These are phyloP conservation scores for Apodemus agrarius DNA, from an alignment of 2,797 vertebrate species.

Conservation along the genomic window DNA sequence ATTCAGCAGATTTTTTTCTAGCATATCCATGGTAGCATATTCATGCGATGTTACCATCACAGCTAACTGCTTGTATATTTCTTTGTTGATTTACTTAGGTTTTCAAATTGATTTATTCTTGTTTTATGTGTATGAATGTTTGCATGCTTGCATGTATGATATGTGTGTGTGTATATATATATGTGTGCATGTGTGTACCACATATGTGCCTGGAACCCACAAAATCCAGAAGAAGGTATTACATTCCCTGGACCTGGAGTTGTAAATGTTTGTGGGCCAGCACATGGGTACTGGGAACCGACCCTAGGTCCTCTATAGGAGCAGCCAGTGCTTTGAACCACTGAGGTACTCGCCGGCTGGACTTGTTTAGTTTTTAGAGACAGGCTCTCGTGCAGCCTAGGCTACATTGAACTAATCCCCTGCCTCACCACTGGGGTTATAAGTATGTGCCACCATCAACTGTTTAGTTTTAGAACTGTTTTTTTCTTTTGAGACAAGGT, in stretches of 20 bases:
- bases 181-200: background rate
- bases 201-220: background rate
- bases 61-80: conserved; percentile 15
- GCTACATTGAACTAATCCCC: background rate
- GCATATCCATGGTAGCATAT: background rate
- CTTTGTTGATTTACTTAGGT: background rate
- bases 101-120: background rate
- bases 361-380: background rate
- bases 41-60: background rate
- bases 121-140: background rate
- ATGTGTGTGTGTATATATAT: too few species aligned
- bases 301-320: background rate
- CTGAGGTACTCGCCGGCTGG: background rate
- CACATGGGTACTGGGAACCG: background rate
- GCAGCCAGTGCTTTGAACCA: background rate
- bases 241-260: background rate
- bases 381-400: background rate
- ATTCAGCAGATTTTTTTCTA: background rate
- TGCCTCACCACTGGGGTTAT: background rate
- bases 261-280: background rate
- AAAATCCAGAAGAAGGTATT: background rate
- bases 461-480: background rate
- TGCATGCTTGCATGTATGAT: background rate
- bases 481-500: background rate
- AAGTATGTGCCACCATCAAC: background rate